phyloP scores from a whole-genome alignment of 1,140 invertebrate species.

The Heliconius melpomene region DNA sequence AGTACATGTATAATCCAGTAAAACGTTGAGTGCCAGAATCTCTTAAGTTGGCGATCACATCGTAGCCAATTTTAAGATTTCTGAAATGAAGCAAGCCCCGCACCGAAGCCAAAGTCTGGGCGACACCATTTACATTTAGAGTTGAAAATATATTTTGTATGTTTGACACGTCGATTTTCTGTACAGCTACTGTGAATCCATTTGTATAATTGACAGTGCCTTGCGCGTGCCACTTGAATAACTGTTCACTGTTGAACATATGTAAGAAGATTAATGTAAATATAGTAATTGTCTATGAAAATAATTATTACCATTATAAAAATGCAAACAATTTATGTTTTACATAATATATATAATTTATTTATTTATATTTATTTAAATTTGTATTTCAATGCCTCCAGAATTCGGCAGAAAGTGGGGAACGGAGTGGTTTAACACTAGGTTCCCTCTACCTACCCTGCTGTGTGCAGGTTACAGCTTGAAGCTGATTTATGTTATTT shows the following conservation, averaged over 20 bases:
- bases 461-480: too few species aligned
- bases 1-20: slow-evolving; percentile 48
- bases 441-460: too few species aligned
- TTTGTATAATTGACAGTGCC: slow-evolving; percentile 59
- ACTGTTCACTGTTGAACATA: slow-evolving; percentile 13
- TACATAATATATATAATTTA: neutral
- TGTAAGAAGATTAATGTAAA: slow-evolving; percentile 12
- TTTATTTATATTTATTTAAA: too few species aligned
- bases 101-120: slow-evolving; percentile 24
- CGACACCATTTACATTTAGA: slow-evolving; percentile 29
- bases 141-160: slow-evolving; percentile 22
- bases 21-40: slow-evolving; percentile 33
- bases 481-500: too few species aligned
- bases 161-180: slow-evolving; percentile 48
- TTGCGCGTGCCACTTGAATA: slow-evolving; percentile 45
- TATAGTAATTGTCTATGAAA: neutral
- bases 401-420: too few species aligned
- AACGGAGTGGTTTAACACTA: too few species aligned
- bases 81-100: slow-evolving; percentile 42
- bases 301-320: neutral
- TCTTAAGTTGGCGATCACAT: slow-evolving; percentile 46
- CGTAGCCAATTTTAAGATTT: slow-evolving; percentile 48
- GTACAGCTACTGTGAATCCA: slow-evolving; percentile 56
- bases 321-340: neutral
- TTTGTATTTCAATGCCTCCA: too few species aligned